phyloP scores from a whole-genome alignment of 2,888 invertebrate genomes.

The Elmis aenea region DNA sequence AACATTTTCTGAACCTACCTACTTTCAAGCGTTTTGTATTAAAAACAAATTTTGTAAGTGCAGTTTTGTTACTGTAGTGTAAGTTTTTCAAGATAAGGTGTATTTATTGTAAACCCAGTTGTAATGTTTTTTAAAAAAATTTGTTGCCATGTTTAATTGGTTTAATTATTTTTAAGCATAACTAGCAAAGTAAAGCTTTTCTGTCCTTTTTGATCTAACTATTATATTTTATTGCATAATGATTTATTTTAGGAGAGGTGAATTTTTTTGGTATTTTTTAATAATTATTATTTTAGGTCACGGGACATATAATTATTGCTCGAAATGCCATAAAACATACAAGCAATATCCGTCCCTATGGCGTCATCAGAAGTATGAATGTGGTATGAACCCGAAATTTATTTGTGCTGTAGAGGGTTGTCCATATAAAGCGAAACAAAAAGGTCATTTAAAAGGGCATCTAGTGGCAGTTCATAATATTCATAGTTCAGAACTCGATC shows the following conservation, averaged over 20 bases:
- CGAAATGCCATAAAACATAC: constrained; percentile 6
- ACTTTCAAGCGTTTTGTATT: too few relatives aligned
- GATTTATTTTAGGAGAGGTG: background rate
- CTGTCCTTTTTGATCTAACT: too few relatives aligned
- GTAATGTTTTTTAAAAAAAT: too few relatives aligned
- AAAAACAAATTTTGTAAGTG: too few relatives aligned
- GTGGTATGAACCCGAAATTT: constrained; percentile 4
- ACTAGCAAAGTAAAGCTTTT: too few relatives aligned
- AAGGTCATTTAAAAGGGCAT: constrained; percentile 16
- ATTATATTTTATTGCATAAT: constrained; percentile 1
- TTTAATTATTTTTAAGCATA: too few relatives aligned
- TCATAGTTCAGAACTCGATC: constrained; percentile 4
- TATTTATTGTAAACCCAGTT: too few relatives aligned
- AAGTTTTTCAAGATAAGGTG: too few relatives aligned
- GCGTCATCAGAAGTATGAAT: constrained; percentile 10
- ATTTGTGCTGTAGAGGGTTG: constrained; percentile 3
- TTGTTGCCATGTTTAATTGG: too few relatives aligned
- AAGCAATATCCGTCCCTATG: constrained; percentile 4
- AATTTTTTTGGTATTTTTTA: constrained; percentile 1
- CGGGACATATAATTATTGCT: background rate
- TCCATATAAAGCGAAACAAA: constrained; percentile 12
- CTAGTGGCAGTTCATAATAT: constrained; percentile 13
- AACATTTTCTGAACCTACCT: too few relatives aligned
- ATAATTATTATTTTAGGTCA: constrained; percentile 4
- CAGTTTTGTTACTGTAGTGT: too few relatives aligned